These are phyloP conservation scores for Papilio helenus DNA, from an alignment of 1,140 invertebrate genomes.

Conservation along the genomic window DNA sequence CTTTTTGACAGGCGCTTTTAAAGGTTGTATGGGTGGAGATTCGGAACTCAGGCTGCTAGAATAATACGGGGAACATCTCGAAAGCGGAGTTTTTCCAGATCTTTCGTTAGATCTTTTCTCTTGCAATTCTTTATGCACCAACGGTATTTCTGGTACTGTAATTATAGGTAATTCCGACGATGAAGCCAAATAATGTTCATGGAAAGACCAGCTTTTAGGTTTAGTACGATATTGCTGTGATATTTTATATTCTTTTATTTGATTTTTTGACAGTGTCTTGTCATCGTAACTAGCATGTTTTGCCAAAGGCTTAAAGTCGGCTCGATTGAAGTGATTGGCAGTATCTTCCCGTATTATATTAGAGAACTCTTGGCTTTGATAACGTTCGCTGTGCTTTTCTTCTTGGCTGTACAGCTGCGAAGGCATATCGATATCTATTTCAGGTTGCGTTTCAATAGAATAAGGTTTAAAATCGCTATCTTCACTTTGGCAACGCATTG, in stretches of 20 bases:
- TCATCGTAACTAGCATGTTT: slow-evolving; percentile 86
- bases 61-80: slow-evolving; percentile 87
- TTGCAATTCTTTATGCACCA: slow-evolving; percentile 71
- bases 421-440: slow-evolving; percentile 79
- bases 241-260: slow-evolving; percentile 85
- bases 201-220: slow-evolving; percentile 85
- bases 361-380: slow-evolving; percentile 85
- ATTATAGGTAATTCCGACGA: slow-evolving; percentile 75
- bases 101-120: slow-evolving; percentile 77
- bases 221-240: slow-evolving; percentile 83
- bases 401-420: slow-evolving; percentile 84
- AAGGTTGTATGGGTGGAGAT: slow-evolving; percentile 85
- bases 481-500: slow-evolving; percentile 84
- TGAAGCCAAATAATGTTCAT: slow-evolving; percentile 84
- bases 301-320: slow-evolving; percentile 83
- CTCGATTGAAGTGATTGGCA: slow-evolving; percentile 66
- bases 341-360: slow-evolving; percentile 76
- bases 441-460: slow-evolving; percentile 70
- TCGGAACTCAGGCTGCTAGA: slow-evolving; percentile 88
- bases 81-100: slow-evolving; percentile 80
- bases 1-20: slow-evolving; percentile 84
- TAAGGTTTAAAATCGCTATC: slow-evolving; percentile 81
- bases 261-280: slow-evolving; percentile 84
- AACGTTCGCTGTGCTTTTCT: slow-evolving; percentile 84
- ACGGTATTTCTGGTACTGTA: slow-evolving; percentile 73